Evolutionary conservation across 2,113 vertebrate genomes (phyloP), one percentile per base, ranked within the genome.

Genomic region (Chionis minor): DNA sequence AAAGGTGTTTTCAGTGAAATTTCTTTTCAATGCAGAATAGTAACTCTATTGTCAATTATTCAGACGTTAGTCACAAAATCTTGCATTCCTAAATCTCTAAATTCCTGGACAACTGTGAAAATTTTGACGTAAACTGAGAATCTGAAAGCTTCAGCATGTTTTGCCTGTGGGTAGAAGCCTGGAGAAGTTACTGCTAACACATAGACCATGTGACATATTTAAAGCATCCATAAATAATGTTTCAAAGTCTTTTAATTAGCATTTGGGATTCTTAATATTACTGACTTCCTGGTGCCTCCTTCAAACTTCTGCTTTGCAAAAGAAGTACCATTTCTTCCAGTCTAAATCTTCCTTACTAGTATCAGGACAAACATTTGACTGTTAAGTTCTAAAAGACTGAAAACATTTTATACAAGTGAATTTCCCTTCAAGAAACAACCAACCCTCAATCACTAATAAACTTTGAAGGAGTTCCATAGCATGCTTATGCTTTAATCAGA

Each of bases 401-500:
- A 87, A 95, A 62, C 14, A 75, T 1, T 63, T 55, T 26, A 33
- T 38, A n/a, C 0, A 2, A 94, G 11, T 35, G 15, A 74, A 63
- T 81, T 86, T 74, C 27, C 20, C 51, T 66, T 74, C 33, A 88
- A 74, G 67, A 91, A 92, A 70, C 7, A 71, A 77, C 30, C 18
- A 47, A 16, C 9, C 2, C 23, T 72, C 78, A 79, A 52, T 73
- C 58, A 69, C 27, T 58, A 79, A 38, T 32, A 59, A 84, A 75
- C 44, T 87, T 51, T 75, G 80, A 92, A 78, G 56, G 44, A 59
- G 24, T 73, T 94, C 81, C 3, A 6, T 7, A 73, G 67, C 49
- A 86, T 28, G 49, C 7, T 30, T 75, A 24, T 82, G 30, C 28
- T 54, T 90, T 94, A 96, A 92, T 11, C 54, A 90, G 81, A 94